Conservation (phyloP, 2,113 vertebrate genomes). For the Salvator merianae region DNA sequence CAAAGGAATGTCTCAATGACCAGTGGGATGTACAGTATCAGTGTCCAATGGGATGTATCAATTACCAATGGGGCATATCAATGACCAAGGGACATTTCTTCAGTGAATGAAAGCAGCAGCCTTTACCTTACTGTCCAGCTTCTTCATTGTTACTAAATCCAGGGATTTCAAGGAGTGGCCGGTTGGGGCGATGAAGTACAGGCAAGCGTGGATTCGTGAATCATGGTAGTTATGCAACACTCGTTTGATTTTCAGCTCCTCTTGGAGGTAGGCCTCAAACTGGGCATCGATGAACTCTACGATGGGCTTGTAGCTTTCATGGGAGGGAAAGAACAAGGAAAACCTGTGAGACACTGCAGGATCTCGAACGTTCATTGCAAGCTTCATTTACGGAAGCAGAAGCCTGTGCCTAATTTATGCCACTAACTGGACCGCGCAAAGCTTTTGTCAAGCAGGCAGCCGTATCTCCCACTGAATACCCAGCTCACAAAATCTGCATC, state of each 20-base stretch:
- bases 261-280: conserved; percentile 96
- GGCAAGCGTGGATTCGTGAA: conserved; percentile 91
- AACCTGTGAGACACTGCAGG: neutral
- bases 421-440: neutral
- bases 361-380: too few relatives aligned
- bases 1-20: too few relatives aligned
- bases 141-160: conserved; percentile 98
- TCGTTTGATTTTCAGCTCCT: conserved; percentile 95
- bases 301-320: conserved; percentile 91
- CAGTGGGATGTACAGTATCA: too few relatives aligned
- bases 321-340: neutral
- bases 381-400: neutral
- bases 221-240: conserved; percentile 96
- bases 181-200: conserved; percentile 97
- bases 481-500: neutral
- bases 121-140: conserved; percentile 96
- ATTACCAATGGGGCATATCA: neutral
- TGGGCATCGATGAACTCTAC: conserved; percentile 98
- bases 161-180: conserved; percentile 97
- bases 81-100: neutral
- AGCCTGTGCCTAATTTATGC: neutral
- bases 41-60: too few relatives aligned
- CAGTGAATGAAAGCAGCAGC: neutral
- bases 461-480: too few relatives aligned
- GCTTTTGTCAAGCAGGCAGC: neutral